phyloP scores from a whole-genome alignment of 2,797 vertebrate genomes.

The Myotis daubentonii region DNA sequence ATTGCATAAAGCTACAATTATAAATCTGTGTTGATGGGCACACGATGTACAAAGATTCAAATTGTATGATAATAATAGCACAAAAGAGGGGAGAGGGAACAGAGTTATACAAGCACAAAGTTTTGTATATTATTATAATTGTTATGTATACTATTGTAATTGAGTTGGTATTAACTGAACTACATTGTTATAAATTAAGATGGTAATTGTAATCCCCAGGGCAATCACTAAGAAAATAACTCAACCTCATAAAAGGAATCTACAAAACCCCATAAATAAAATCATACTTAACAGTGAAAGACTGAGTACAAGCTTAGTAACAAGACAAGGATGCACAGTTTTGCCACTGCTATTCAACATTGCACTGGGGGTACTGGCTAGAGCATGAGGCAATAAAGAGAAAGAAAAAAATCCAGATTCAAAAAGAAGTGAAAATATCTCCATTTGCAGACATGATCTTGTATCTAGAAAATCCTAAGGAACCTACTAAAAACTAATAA shows the following conservation, averaged over 20 bases:
- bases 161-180: conserved; percentile 5
- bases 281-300: not conserved
- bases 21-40: not conserved
- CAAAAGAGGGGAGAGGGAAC: not conserved
- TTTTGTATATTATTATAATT: not conserved
- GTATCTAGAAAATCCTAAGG: not conserved
- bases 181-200: not conserved
- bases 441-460: not conserved
- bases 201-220: not conserved
- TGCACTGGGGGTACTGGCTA: not conserved
- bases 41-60: not conserved
- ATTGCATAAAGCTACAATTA: not conserved
- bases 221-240: not conserved
- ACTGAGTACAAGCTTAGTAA: not conserved
- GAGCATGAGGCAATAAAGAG: not conserved
- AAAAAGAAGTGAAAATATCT: conserved; percentile 1
- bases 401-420: not conserved
- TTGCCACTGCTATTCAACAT: not conserved
- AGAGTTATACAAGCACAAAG: not conserved
- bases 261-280: not conserved
- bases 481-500: not conserved
- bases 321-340: not conserved
- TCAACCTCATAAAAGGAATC: not conserved
- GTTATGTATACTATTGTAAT: not conserved
- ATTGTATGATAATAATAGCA: not conserved